Evolutionary conservation across 2,113 vertebrate genomes (phyloP).

Genomic region (Furnarius figulus): DNA sequence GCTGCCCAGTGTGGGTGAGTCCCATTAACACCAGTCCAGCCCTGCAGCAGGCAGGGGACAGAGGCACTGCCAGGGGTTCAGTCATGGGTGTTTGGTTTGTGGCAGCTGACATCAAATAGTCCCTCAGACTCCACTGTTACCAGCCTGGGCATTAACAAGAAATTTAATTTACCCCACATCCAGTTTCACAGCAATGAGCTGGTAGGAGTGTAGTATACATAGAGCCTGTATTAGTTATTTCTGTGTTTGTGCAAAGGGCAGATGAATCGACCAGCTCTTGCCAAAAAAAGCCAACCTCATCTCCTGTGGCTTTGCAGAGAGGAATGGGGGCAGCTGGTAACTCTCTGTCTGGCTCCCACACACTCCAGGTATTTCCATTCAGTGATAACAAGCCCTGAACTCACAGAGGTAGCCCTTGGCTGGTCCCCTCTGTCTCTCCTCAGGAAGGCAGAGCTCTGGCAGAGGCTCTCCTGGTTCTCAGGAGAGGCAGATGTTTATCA

Average conservation of each 20-base stretch:
- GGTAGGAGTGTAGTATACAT: fast-evolving
- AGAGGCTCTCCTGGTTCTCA: background rate
- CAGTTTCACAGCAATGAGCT: background rate
- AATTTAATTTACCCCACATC: background rate
- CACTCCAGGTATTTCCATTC: background rate
- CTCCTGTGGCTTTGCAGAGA: background rate
- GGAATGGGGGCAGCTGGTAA: background rate
- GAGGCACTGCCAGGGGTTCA: background rate
- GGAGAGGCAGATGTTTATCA: background rate
- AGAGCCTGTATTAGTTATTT: background rate
- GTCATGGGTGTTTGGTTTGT: background rate
- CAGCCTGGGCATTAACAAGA: background rate
- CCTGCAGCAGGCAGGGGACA: fast-evolving
- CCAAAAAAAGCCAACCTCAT: background rate
- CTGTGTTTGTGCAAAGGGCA: background rate
- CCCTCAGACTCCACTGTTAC: background rate
- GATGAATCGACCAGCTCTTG: background rate
- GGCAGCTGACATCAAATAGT: background rate
- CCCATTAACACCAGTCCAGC: background rate
- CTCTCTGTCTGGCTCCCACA: fast-evolving
- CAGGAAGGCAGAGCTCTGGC: background rate
- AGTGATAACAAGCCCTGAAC: background rate
- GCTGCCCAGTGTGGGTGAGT: background rate
- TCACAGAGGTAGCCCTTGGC: background rate
- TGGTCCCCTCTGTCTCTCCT: background rate